A percentile compares a stretch with the other conserved stretches of the same genome.
Conservation (phyloP, 2,113 vertebrate genomes). For the Gnathonemus echidnorhynchus region DNA sequence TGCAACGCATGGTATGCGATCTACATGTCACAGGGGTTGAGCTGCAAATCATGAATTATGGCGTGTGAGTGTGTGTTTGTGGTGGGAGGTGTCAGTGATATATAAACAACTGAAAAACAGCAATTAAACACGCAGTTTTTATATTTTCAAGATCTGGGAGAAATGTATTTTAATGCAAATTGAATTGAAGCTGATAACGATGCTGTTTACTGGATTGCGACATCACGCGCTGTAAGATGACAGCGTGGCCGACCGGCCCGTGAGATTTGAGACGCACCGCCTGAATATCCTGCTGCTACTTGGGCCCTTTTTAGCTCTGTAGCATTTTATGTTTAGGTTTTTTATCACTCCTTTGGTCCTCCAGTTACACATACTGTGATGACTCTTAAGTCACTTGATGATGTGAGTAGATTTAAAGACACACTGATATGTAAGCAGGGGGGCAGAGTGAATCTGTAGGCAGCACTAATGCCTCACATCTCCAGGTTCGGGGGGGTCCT, state of each 20-base stretch:
- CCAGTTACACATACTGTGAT: neutral
- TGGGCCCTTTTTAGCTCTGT: constrained; percentile 1
- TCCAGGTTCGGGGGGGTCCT: neutral
- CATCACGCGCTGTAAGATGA: neutral
- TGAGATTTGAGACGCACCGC: neutral
- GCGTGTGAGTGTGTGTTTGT: neutral
- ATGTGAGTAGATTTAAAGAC: neutral
- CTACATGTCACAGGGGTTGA: neutral
- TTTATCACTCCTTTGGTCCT: neutral
- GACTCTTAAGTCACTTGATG: neutral
- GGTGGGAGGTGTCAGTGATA: neutral
- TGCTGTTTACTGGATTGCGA: neutral
- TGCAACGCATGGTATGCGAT: neutral
- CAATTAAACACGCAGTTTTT: neutral
- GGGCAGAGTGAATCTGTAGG: neutral
- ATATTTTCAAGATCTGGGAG: neutral
- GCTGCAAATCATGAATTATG: neutral
- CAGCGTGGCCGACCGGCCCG: neutral
- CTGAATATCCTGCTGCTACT: neutral
- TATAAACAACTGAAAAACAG: neutral
- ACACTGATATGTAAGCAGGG: neutral
- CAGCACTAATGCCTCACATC: neutral
- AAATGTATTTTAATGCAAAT: neutral
- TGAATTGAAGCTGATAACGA: neutral
- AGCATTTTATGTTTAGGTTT: constrained; percentile 2